These are phyloP conservation scores for Varanus salvator DNA, from an alignment of 2,113 vertebrate genomes.

Conservation along the genomic window DNA sequence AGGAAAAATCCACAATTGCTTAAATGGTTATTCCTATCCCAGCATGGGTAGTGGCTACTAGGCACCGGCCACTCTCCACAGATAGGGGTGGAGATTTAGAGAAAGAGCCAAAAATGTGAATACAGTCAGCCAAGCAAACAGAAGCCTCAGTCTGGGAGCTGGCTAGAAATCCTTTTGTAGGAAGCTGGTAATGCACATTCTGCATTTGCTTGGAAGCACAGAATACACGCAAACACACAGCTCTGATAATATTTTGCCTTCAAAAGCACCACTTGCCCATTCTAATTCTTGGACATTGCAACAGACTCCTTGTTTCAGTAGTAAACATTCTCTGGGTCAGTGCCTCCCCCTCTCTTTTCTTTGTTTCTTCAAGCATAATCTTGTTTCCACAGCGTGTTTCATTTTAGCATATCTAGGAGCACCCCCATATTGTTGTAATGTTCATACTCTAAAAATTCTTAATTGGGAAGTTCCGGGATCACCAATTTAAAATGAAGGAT, in stretches of 20 bases:
- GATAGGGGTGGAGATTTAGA: too few relatives aligned
- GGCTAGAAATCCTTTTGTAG: too few relatives aligned
- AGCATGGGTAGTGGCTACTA: too few relatives aligned
- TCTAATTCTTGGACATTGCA: background rate
- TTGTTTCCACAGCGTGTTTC: background rate
- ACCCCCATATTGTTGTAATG: slow-evolving; percentile 17
- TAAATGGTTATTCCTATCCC: too few relatives aligned
- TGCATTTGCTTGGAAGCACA: background rate
- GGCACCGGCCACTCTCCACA: too few relatives aligned
- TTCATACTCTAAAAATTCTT: slow-evolving; percentile 12
- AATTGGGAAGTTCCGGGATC: slow-evolving; percentile 3
- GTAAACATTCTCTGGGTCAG: background rate
- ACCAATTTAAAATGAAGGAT: slow-evolving; percentile 48
- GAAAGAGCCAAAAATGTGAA: too few relatives aligned
- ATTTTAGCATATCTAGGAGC: slow-evolving; percentile 15
- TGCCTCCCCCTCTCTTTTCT: background rate
- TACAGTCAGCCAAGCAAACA: too few relatives aligned
- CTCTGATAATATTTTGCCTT: background rate
- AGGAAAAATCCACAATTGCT: too few relatives aligned
- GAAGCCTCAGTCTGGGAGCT: too few relatives aligned
- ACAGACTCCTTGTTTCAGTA: background rate
- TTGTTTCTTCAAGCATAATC: background rate
- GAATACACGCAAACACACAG: background rate
- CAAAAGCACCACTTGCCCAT: background rate
- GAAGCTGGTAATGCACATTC: background rate